Percentiles rank a stretch among this genome's conserved stretches.
Conservation (phyloP, 1,140 invertebrate genomes). For the Zelostemma sp. region DNA sequence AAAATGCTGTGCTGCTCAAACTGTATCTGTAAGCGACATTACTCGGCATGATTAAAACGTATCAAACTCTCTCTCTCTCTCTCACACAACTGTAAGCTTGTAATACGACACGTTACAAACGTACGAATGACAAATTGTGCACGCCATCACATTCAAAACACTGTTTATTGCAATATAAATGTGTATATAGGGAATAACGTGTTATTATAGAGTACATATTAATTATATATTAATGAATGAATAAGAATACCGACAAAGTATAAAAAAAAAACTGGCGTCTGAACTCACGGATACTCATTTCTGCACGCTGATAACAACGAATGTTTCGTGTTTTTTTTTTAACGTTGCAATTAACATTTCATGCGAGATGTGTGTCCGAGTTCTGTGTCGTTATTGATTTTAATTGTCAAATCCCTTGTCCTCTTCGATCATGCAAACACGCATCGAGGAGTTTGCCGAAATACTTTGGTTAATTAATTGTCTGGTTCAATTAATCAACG, state of each 20-base stretch:
- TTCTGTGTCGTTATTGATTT: constrained; percentile 57
- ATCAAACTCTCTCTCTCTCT: constrained; percentile 20
- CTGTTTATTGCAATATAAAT: constrained; percentile 70
- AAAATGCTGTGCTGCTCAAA: not conserved
- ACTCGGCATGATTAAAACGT: not conserved
- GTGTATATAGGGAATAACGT: constrained; percentile 66
- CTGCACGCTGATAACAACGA: constrained; percentile 41
- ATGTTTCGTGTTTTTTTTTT: too few relatives aligned
- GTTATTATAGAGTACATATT: constrained; percentile 55
- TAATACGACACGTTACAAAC: constrained; percentile 8
- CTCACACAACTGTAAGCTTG: constrained; percentile 9
- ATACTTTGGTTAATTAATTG: not conserved
- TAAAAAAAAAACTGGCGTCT: constrained; percentile 24
- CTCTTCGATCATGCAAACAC: constrained; percentile 13
- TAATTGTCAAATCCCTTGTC: constrained; percentile 18
- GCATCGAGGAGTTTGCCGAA: not conserved
- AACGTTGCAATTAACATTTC: not conserved
- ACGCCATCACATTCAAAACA: constrained; percentile 46
- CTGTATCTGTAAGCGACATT: not conserved
- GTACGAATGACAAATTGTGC: constrained; percentile 29
- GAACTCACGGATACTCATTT: constrained; percentile 59
- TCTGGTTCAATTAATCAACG: not conserved
- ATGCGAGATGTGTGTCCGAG: constrained; percentile 59
- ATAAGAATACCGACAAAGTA: constrained; percentile 59
- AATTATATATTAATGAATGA: constrained; percentile 55